Conservation (phyloP, 1,140 invertebrate genomes). For the Drosophila malerkotliana region DNA sequence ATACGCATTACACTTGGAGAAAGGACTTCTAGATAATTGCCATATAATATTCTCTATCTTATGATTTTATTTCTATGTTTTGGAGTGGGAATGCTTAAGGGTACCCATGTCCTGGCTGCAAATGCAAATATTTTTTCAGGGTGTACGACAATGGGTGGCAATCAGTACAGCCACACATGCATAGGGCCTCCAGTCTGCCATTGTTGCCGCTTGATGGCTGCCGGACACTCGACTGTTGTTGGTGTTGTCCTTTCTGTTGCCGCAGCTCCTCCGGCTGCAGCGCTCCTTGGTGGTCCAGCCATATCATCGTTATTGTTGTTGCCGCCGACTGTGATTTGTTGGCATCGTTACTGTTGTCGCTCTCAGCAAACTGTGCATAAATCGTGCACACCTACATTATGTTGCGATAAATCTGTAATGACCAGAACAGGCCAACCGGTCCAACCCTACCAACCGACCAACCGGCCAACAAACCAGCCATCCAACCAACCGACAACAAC, state of each 20-base stretch:
- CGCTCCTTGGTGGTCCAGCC: conserved; percentile 58
- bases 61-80: not conserved
- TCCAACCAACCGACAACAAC: conserved; percentile 20
- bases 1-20: not conserved
- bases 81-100: not conserved
- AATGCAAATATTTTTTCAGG: not conserved
- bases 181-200: conserved; percentile 14
- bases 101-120: not conserved
- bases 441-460: conserved; percentile 19
- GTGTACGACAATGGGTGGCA: conserved; percentile 37
- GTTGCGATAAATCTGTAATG: conserved; percentile 80
- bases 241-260: conserved; percentile 15
- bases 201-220: conserved; percentile 53
- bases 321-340: conserved; percentile 70
- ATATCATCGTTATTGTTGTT: conserved; percentile 59
- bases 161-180: conserved; percentile 26
- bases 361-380: conserved; percentile 80
- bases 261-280: conserved; percentile 33
- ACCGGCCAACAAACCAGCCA: conserved; percentile 19
- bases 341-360: conserved; percentile 80
- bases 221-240: conserved; percentile 19
- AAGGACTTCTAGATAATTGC: not conserved
- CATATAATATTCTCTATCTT: not conserved
- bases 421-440: conserved; percentile 33
- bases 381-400: conserved; percentile 77